Percentiles rank a stretch among this genome's conserved stretches.
phyloP scores from a whole-genome alignment of 2,888 invertebrate species.

The Nephrotoma appendiculata region DNA sequence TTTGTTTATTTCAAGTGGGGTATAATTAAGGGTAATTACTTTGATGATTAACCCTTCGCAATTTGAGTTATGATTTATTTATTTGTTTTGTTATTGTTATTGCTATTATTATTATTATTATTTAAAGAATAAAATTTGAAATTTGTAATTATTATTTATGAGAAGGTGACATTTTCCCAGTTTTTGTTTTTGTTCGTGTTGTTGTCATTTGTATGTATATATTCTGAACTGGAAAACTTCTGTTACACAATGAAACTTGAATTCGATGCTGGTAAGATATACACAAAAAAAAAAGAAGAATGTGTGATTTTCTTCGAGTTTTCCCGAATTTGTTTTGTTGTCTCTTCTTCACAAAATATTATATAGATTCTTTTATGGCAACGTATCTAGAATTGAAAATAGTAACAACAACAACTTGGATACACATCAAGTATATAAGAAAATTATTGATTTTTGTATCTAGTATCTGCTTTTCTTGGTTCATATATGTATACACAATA shows the following conservation, averaged over 20 bases:
- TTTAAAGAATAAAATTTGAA: neutral
- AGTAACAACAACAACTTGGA: neutral
- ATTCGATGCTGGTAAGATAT: neutral
- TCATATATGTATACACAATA: neutral
- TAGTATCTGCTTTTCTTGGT: neutral
- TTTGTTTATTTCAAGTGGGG: neutral
- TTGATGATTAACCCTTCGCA: slow-evolving; percentile 1
- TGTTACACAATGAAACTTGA: neutral
- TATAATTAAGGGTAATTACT: slow-evolving; percentile 2
- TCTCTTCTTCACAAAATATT: neutral
- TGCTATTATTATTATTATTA: neutral
- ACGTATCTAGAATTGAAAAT: neutral
- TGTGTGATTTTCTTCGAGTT: neutral
- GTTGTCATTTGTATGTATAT: neutral
- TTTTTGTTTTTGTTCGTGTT: neutral
- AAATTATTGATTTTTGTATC: neutral
- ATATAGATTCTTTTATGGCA: neutral
- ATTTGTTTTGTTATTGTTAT: neutral
- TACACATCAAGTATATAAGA: neutral
- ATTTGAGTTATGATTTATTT: neutral
- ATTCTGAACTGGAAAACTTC: neutral
- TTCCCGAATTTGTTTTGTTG: neutral
- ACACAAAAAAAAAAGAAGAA: neutral
- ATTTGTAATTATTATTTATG: neutral
- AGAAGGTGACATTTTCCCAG: neutral